Evolutionary conservation across 2,113 vertebrate genomes (phyloP).

Genomic region (Apodemus sylvaticus): DNA sequence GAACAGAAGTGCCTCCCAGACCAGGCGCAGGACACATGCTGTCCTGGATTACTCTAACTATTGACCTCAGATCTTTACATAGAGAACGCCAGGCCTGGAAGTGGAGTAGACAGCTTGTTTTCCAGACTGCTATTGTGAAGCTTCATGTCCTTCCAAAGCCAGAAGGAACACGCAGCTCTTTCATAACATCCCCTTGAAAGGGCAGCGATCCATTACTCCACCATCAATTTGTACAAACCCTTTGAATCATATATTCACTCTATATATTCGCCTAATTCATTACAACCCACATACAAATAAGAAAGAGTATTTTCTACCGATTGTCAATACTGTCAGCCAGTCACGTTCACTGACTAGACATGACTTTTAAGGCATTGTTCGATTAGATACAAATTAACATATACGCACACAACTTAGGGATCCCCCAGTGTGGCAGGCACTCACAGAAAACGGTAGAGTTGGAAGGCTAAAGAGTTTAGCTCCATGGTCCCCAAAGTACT

Average conservation of each 20-base stretch:
- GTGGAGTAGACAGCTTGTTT: background rate
- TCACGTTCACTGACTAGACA: background rate
- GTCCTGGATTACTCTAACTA: background rate
- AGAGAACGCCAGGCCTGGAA: background rate
- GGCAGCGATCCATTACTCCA: background rate
- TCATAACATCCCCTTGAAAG: background rate
- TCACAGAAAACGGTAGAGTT: background rate
- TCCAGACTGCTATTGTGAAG: background rate
- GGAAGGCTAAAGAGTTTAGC: rapidly evolving
- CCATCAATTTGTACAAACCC: background rate
- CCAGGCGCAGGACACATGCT: background rate
- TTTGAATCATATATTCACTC: background rate
- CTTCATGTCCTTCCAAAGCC: background rate
- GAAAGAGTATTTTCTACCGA: background rate
- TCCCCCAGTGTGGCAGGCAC: too few species aligned
- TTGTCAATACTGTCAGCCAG: background rate
- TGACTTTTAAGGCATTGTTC: background rate
- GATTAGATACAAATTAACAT: background rate
- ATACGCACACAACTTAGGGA: background rate
- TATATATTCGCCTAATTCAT: background rate
- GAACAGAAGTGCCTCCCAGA: background rate
- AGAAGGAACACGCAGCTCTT: background rate
- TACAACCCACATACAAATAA: background rate
- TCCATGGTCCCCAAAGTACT: background rate
- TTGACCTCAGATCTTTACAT: background rate